Evolutionary conservation across 1,140 invertebrate species (phyloP), one percentile per base, ranked within the genome.

Genomic region (Diabrotica virgifera): DNA sequence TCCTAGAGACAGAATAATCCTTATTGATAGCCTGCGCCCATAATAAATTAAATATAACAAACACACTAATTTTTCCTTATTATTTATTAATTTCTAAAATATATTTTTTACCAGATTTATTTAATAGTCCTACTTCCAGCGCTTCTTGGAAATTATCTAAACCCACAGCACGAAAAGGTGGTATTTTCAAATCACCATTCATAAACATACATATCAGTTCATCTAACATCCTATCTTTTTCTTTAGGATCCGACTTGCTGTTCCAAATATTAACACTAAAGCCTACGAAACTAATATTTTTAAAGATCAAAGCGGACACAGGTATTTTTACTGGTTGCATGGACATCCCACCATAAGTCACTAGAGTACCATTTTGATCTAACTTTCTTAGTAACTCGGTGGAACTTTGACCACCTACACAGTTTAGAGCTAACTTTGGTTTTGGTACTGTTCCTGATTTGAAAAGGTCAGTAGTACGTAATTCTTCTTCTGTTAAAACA

Each of bases 321-420:
- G 93, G 90, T 62, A 92, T 83, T 5, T 82, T 90, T 0, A 98
- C 83, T 35, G 96, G 96, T 75, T 97, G 91, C 65, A 91, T 86
- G 0, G 95, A 95, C 97, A 99, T 99, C 37, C 93, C 97, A 14
- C 97, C 97, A 82, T 99, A 99, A 12, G 96, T 98, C 0, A 99
- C 94, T 84, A 98, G 88, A 0, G 87, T 82, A 2, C 93, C 91
- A 68, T 85, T 83, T 69, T 89, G 79, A 36, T 82, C 83, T 55
- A 97, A 80, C 72, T 90, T 86, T 24, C 93, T 85, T 13, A 93
- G 76, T 67, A 98, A 82, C 78, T 97, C 92, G 7, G 91, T 84
- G 8, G 91, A 89, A 80, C 85, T 93, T 77, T 94, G 90, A 0
- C 97, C 97, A 60, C 96, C 95, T 13, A 99, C 90, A 83, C 96